Conservation (phyloP, 2,113 vertebrate genomes). For the Todiramphus saurophagus region DNA sequence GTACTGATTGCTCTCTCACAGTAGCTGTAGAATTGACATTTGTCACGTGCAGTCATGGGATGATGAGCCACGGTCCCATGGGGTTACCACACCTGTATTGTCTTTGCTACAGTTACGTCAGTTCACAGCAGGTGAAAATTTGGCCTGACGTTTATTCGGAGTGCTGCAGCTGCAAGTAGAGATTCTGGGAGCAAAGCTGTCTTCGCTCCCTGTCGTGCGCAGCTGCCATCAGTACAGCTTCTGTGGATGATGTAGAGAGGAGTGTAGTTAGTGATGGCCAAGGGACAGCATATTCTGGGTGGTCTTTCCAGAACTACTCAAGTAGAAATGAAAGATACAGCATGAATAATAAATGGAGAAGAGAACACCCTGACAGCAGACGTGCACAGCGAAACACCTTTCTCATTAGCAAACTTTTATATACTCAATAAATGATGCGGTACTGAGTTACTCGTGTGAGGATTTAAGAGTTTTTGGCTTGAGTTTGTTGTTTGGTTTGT, state of each 20-base stretch:
- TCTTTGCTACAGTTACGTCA: not conserved
- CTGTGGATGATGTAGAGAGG: rapidly evolving
- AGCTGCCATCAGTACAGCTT: not conserved
- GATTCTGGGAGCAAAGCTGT: rapidly evolving
- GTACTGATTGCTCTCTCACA: not conserved
- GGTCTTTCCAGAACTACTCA: not conserved
- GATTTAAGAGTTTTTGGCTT: not conserved
- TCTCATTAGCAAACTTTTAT: not conserved
- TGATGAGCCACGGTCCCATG: not conserved
- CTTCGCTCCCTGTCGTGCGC: not conserved
- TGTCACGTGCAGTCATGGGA: not conserved
- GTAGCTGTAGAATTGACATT: not conserved
- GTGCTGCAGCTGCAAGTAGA: not conserved
- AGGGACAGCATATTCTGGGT: not conserved
- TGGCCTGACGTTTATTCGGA: not conserved
- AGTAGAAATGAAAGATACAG: not conserved
- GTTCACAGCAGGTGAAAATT: not conserved
- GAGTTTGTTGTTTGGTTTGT: not conserved
- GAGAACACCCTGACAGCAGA: not conserved
- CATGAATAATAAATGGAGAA: not conserved
- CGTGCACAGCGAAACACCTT: rapidly evolving
- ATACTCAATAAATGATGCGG: not conserved
- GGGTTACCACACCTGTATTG: not conserved
- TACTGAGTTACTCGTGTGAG: not conserved
- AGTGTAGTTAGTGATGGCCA: not conserved